Base-by-base conservation (phyloP, 2,113 vertebrate species). In the Zosterops pallidus region DNA sequence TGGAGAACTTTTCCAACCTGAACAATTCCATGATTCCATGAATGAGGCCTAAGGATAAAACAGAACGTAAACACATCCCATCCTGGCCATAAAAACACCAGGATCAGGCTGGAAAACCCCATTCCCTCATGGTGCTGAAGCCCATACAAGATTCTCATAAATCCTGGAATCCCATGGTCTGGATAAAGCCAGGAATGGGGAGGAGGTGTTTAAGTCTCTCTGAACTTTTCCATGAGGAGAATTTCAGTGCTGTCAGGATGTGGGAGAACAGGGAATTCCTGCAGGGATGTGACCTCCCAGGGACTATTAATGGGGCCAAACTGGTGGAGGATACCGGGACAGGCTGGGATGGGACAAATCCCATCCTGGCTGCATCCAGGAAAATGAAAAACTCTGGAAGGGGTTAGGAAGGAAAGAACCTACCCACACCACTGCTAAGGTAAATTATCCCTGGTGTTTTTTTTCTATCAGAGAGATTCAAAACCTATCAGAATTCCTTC, bases 121-220 rank as follows among this genome's bases (percentile, higher is more conserved):
- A 59, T 31, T 28, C 6, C 14, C 5, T 7, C 14, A 0, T 1
- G 9, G 5, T 59, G 55, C 67, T 28, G 44, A 14, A 49, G 25
- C 19, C 19, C 50, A 14, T 4, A 11, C 12, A 26, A 56, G 18
- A 21, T 35, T 72, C 11, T 68, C 62, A 39, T 28, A 28, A 52
- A 57, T n/a, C 68, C 49, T 72, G 39, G 74, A 60, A 44, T 42
- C 19, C 20, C 1, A n/a, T n/a, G n/a, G n/a, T n/a, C n/a, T n/a
- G n/a, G n/a, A n/a, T n/a, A 46, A 47, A 77, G 44, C 18, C 5
- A 11, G 67, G 83, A 69, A 47, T 4, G 57, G 74, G 63, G 44
- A 76, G 29, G 52, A 76, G 37, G 42, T 49, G 47, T 31, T 55
- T 8, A 5, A 35, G 11, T 25, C 39, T 47, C 46, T 47, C 46